phyloP scores from a whole-genome alignment of 1,140 invertebrate genomes.

The Ips nitidus region DNA sequence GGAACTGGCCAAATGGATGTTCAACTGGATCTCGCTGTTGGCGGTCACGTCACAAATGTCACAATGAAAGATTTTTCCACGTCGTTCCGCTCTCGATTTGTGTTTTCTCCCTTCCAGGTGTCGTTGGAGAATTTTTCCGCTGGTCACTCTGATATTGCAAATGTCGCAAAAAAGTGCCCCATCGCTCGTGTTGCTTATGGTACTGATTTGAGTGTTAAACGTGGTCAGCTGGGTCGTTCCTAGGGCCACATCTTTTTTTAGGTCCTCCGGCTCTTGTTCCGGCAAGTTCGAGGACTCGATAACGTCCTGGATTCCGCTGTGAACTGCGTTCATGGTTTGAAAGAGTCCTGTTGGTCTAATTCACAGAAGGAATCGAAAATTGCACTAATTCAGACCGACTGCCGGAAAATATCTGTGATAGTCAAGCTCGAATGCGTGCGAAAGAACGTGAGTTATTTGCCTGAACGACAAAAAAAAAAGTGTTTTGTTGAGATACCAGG shows the following conservation, averaged over 20 bases:
- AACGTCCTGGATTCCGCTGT: conserved; percentile 38
- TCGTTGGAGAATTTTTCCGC: conserved; percentile 46
- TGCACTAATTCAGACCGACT: too few relatives aligned
- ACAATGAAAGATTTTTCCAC: conserved; percentile 49
- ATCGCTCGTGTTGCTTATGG: conserved; percentile 13
- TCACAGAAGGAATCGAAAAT: too few relatives aligned
- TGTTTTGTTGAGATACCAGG: too few relatives aligned
- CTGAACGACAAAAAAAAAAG: too few relatives aligned
- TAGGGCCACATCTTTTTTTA: conserved; percentile 7
- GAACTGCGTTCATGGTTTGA: conserved; percentile 35
- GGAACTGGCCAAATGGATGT: conserved; percentile 49
- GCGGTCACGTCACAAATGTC: conserved; percentile 48
- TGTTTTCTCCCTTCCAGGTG: conserved; percentile 49
- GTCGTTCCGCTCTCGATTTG: conserved; percentile 45
- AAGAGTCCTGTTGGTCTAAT: too few relatives aligned
- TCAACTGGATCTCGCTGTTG: conserved; percentile 50
- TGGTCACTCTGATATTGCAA: conserved; percentile 49
- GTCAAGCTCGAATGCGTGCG: too few relatives aligned
- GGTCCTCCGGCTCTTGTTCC: conserved; percentile 2
- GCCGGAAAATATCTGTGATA: too few relatives aligned
- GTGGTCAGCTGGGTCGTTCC: background rate
- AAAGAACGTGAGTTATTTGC: too few relatives aligned
- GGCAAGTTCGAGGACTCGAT: conserved; percentile 5
- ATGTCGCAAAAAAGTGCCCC: conserved; percentile 43
- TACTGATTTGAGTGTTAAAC: conserved; percentile 14